A percentile compares a stretch with the other conserved stretches of the same genome.
phyloP scores from a whole-genome alignment of 1,140 invertebrate genomes.

The Vollenhovia emeryi region DNA sequence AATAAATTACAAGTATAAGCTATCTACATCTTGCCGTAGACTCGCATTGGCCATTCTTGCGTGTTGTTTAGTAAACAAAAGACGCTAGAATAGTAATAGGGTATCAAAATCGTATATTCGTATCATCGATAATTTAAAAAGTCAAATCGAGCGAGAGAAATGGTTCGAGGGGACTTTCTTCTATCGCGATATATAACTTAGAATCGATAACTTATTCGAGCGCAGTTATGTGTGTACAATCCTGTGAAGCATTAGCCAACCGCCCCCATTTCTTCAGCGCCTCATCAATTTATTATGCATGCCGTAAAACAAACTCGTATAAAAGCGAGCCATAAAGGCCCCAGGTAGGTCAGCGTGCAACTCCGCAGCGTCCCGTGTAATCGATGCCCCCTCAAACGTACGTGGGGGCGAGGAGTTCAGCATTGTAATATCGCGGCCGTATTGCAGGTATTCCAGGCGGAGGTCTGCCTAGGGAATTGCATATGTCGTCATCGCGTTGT shows the following conservation, averaged over 20 bases:
- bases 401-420: not conserved
- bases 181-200: constrained; percentile 22
- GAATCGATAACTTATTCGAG: constrained; percentile 47
- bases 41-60: too few relatives aligned
- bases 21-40: too few relatives aligned
- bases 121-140: not conserved
- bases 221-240: constrained; percentile 42
- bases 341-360: constrained; percentile 50
- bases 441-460: constrained; percentile 22
- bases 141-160: not conserved
- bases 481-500: constrained; percentile 59
- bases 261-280: constrained; percentile 41
- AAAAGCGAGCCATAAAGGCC: constrained; percentile 41
- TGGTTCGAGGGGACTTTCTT: not conserved
- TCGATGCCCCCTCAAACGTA: constrained; percentile 37
- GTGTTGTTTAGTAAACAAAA: too few relatives aligned
- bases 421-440: constrained; percentile 35
- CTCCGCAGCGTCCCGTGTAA: constrained; percentile 51
- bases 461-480: constrained; percentile 11
- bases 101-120: not conserved
- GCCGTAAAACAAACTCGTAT: constrained; percentile 48
- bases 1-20: too few relatives aligned
- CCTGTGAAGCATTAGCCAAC: constrained; percentile 34
- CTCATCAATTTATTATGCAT: constrained; percentile 52
- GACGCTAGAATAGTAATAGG: not conserved